Evolutionary conservation across 2,113 vertebrate species (phyloP).

Genomic region (Clarias gariepinus): DNA sequence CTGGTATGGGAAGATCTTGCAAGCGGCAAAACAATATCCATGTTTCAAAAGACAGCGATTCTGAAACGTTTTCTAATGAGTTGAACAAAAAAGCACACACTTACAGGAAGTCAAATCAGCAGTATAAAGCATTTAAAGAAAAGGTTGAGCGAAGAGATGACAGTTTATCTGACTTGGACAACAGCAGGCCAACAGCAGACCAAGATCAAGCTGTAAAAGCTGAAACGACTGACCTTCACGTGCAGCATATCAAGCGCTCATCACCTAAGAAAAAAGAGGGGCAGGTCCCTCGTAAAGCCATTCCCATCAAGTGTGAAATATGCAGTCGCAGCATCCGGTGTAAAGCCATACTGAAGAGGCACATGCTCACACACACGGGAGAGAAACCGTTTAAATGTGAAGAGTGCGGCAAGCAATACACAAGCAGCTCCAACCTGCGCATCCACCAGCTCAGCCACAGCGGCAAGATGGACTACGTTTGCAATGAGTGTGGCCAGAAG

Average conservation of each 20-base stretch:
- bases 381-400: conserved; percentile 36
- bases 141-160: not conserved
- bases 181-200: too few species aligned
- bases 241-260: not conserved
- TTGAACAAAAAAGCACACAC: not conserved
- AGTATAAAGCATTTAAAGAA: not conserved
- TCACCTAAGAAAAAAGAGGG: not conserved
- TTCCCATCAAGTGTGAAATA: conserved; percentile 7
- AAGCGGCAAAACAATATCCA: not conserved
- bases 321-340: conserved; percentile 7
- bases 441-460: conserved; percentile 43
- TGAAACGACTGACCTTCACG: not conserved
- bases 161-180: not conserved
- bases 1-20: not conserved
- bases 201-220: not conserved
- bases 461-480: conserved; percentile 34
- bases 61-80: not conserved
- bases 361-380: conserved; percentile 34
- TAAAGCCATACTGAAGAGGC: conserved; percentile 15
- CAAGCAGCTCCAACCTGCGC: conserved; percentile 30
- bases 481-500: conserved; percentile 27
- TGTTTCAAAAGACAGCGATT: not conserved
- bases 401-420: conserved; percentile 35
- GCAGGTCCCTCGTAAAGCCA: too few species aligned
- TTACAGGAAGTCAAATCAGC: not conserved